Percentiles rank a stretch among this genome's conserved stretches.
These are phyloP conservation scores for Frankliniella intonsa DNA, from an alignment of 2,888 invertebrate genomes.

Conservation along the genomic window DNA sequence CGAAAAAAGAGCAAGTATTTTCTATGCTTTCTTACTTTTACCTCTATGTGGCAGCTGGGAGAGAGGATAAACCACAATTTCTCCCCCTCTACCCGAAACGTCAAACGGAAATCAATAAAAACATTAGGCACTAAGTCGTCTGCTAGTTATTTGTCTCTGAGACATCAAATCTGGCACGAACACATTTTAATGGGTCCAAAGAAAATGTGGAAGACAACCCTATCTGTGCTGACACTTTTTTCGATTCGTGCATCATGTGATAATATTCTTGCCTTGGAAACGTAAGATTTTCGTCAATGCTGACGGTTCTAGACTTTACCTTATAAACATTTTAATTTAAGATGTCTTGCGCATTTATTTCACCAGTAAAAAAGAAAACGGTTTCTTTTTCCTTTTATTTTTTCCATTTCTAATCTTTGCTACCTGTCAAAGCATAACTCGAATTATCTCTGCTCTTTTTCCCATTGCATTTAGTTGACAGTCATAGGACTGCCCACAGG, in stretches of 20 bases:
- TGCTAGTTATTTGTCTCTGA: background rate
- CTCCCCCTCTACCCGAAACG: background rate
- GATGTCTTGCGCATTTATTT: background rate
- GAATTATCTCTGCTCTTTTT: background rate
- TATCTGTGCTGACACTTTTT: background rate
- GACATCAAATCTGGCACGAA: background rate
- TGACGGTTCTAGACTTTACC: background rate
- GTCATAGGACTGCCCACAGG: background rate
- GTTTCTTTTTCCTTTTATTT: background rate
- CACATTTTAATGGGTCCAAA: background rate
- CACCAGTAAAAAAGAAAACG: background rate
- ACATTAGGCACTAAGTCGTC: background rate
- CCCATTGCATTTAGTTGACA: background rate
- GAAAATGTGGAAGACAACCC: background rate
- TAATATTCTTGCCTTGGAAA: background rate
- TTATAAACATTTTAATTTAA: no score
- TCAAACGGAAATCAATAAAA: constrained; percentile 11
- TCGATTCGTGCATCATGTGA: background rate
- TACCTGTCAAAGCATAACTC: no score
- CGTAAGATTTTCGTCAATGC: background rate
- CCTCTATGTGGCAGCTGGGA: no score
- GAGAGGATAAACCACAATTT: background rate
- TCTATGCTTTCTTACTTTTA: no score
- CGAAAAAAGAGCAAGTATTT: no score
- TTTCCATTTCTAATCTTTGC: background rate